Evolutionary conservation across 1,140 invertebrate species (phyloP), one percentile per base, ranked within the genome.

Genomic region (Diorhabda elongata): DNA sequence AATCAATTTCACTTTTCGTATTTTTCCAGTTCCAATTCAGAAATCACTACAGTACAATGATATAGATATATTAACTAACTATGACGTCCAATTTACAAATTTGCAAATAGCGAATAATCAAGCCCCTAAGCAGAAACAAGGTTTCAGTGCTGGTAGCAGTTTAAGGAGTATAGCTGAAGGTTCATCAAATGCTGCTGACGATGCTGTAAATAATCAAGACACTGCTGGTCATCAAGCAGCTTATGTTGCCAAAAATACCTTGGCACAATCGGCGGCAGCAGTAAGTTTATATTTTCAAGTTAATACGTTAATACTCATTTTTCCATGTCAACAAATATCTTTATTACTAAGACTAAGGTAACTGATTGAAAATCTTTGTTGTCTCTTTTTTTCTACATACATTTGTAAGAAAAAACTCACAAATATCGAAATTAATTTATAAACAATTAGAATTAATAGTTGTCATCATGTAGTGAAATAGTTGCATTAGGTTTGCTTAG

Each of bases 151-250:
- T 45, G 80, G 80, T 2, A 78, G 77, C 64, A 69, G 83, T 71
- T 75, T 85, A 75, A 78, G 84, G 67, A 79, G 79, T 77, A 87
- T 87, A 61, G 87, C 87, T 2, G 85, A 86, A 69, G 90, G 89
- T 3, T 91, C 90, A 0, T 90, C 89, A 2, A 89, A 91, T 76
- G 87, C 90, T 74, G 91, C 91, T 2, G 85, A 88, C 69, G 88
- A 84, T 62, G 87, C 88, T 11, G 82, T 90, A 0, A 84, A 84
- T 5, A 89, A 86, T 73, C 88, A 90, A 73, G 85, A 87, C 41
- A 84, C 86, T 0, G 88, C 88, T 2, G 89, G 86, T 2, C 84
- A 85, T 60, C 88, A 90, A 77, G 89, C 88, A 0, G 89, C 89
- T 2, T 91, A 88, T 73, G 84, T 88, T 0, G 89, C 89, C 1